Percentiles rank a stretch among this genome's conserved stretches.
These are phyloP conservation scores for Odontophorus gujanensis DNA, from an alignment of 2,113 vertebrate species.

Conservation along the genomic window DNA sequence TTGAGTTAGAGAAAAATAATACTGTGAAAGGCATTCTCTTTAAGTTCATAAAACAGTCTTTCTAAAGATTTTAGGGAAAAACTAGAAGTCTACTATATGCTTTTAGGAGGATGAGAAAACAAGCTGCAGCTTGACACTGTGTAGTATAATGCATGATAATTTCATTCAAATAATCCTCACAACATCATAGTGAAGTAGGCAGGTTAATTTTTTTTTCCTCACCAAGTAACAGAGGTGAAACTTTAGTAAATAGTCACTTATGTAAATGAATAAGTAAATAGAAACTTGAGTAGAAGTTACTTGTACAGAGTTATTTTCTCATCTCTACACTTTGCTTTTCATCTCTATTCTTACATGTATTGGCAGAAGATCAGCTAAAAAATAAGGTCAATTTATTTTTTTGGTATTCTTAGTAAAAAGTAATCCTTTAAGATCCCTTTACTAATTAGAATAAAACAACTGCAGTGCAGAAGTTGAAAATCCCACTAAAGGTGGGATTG, in stretches of 20 bases:
- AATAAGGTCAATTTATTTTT: neutral
- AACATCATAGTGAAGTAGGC: neutral
- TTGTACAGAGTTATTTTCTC: neutral
- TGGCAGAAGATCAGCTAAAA: neutral
- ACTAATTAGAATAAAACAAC: neutral
- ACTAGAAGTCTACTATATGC: conserved; percentile 1
- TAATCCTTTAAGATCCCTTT: neutral
- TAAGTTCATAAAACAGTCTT: neutral
- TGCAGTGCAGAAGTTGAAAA: neutral
- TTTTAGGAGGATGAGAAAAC: conserved; percentile 2
- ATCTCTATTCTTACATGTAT: neutral
- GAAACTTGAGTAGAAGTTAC: neutral
- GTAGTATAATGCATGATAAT: neutral
- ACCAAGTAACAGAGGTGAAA: conserved; percentile 3
- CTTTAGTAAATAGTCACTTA: neutral
- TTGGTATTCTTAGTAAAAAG: neutral
- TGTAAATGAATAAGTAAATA: neutral
- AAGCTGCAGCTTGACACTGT: neutral
- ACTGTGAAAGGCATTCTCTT: neutral
- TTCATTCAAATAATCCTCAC: conserved; percentile 22
- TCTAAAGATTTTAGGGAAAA: neutral
- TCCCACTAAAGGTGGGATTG: conserved; percentile 18
- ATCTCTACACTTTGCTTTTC: neutral
- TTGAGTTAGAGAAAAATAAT: neutral
- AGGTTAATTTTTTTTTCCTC: conserved; percentile 12